Conservation (phyloP, 1,140 invertebrate species). For the Anastrepha obliqua region DNA sequence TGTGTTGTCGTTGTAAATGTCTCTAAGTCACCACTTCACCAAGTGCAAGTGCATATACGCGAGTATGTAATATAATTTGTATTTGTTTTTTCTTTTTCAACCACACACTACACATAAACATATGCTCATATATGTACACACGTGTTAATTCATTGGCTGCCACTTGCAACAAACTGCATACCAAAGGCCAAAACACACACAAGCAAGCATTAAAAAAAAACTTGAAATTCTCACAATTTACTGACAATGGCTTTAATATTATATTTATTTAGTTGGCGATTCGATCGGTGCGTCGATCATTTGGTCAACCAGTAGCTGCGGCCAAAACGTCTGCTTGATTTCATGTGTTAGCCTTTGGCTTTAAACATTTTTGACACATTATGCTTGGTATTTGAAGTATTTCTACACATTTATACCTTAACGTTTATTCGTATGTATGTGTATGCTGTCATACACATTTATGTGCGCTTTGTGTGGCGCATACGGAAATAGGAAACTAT, state of each 20-base stretch:
- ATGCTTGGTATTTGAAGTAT: slow-evolving; percentile 42
- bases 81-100: neutral
- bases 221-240: slow-evolving; percentile 3
- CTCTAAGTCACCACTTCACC: neutral
- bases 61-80: neutral
- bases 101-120: neutral
- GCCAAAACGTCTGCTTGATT: slow-evolving; percentile 8
- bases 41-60: slow-evolving; percentile 14
- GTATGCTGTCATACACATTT: neutral
- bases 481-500: slow-evolving; percentile 53
- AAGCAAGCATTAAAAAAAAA: neutral
- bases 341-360: neutral
- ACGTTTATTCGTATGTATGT: neutral
- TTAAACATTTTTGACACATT: slow-evolving; percentile 46
- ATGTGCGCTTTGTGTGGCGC: neutral
- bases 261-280: neutral
- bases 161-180: slow-evolving; percentile 15
- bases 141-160: neutral
- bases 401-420: neutral
- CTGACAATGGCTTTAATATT: slow-evolving; percentile 26
- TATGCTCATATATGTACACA: neutral
- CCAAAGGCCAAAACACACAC: neutral
- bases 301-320: slow-evolving; percentile 37
- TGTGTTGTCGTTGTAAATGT: neutral
- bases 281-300: neutral